Conservation (phyloP, 2,113 vertebrate species). For the Silurus meridionalis region DNA sequence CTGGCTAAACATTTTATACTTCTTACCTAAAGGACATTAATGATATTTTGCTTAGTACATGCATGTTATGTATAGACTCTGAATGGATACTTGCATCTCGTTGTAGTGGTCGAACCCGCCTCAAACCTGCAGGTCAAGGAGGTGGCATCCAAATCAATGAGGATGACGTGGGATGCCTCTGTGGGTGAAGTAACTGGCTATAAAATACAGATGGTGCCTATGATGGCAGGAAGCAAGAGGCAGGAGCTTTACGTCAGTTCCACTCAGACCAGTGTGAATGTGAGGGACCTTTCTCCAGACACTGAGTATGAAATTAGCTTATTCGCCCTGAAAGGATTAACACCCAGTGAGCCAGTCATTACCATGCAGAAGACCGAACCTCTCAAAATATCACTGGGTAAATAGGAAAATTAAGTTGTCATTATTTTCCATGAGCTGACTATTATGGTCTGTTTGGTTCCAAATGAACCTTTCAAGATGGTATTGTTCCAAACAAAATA, state of each 20-base stretch:
- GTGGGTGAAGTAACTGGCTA: slow-evolving; percentile 85
- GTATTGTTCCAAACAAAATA: slow-evolving; percentile 1
- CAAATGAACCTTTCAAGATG: not conserved
- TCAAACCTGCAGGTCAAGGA: slow-evolving; percentile 83
- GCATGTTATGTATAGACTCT: not conserved
- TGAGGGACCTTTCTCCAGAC: slow-evolving; percentile 85
- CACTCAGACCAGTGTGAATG: slow-evolving; percentile 76
- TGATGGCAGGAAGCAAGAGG: slow-evolving; percentile 78
- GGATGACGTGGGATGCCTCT: slow-evolving; percentile 84
- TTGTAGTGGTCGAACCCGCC: slow-evolving; percentile 85
- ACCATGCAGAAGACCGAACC: slow-evolving; percentile 87
- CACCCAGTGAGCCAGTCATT: slow-evolving; percentile 80
- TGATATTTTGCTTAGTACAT: not conserved
- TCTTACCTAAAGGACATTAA: not conserved
- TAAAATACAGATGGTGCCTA: slow-evolving; percentile 85
- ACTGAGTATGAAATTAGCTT: slow-evolving; percentile 88
- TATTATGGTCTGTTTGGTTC: not conserved
- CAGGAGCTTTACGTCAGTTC: slow-evolving; percentile 83
- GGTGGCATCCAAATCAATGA: slow-evolving; percentile 85
- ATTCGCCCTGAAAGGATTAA: slow-evolving; percentile 84
- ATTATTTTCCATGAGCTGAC: not conserved
- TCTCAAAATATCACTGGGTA: slow-evolving; percentile 86
- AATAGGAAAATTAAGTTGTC: slow-evolving; percentile 57
- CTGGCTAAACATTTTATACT: not conserved
- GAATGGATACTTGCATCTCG: not conserved